Conservation (phyloP, 1,140 invertebrate species). For the Aphidius ervi region DNA sequence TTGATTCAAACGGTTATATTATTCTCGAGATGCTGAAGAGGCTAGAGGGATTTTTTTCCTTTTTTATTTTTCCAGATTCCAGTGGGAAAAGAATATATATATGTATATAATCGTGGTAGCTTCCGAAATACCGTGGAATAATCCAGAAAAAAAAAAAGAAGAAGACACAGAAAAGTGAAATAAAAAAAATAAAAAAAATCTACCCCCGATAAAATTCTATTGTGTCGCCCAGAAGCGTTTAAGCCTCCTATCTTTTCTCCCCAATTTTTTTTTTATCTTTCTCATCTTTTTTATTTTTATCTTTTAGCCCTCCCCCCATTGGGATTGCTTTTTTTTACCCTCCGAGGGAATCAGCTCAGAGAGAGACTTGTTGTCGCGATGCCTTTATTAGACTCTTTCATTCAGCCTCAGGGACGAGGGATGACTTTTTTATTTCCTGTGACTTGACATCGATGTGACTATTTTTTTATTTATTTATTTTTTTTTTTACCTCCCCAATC, state of each 20-base stretch:
- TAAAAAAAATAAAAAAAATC: slow-evolving; percentile 7
- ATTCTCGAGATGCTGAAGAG: not conserved
- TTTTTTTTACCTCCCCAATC: not conserved
- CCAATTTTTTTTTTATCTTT: slow-evolving; percentile 22
- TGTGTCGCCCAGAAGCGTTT: slow-evolving; percentile 31
- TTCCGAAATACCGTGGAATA: not conserved
- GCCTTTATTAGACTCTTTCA: slow-evolving; percentile 38
- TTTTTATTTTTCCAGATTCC: not conserved
- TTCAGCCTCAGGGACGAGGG: slow-evolving; percentile 23
- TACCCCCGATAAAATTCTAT: slow-evolving; percentile 30
- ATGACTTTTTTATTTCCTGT: slow-evolving; percentile 42
- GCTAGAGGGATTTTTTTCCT: not conserved
- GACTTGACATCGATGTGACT: slow-evolving; percentile 37
- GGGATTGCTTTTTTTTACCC: slow-evolving; percentile 20
- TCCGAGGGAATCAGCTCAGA: slow-evolving; percentile 23
- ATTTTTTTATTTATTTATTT: slow-evolving; percentile 20
- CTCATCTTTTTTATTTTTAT: slow-evolving; percentile 10
- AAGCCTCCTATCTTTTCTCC: slow-evolving; percentile 24
- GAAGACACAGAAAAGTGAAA: slow-evolving; percentile 9
- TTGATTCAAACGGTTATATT: not conserved
- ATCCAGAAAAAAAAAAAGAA: slow-evolving; percentile 9
- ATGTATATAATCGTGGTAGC: not conserved
- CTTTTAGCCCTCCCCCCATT: slow-evolving; percentile 4
- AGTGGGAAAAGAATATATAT: not conserved
- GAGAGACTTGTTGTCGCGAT: slow-evolving; percentile 32